Conservation (phyloP, 2,888 invertebrate genomes). For the Ctena decussata region DNA sequence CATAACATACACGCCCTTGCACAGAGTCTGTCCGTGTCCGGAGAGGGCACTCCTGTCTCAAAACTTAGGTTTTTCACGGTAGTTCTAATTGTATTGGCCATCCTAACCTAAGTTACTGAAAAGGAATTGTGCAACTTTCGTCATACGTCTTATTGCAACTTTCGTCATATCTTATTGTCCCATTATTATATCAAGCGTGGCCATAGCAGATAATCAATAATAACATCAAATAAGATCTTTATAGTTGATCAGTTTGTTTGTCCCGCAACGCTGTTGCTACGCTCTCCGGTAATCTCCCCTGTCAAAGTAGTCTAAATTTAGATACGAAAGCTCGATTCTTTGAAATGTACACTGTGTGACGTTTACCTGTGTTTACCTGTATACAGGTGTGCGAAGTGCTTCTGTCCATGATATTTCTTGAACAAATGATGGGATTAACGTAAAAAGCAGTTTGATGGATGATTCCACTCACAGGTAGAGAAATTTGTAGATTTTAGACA, state of each 20-base stretch:
- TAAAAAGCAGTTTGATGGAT: neutral
- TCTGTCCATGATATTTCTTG: neutral
- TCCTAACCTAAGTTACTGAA: no score
- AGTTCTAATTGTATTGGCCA: no score
- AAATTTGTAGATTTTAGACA: neutral
- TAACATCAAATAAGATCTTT: neutral
- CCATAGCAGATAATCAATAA: neutral
- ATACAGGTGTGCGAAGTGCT: constrained; percentile 5
- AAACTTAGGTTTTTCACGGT: no score
- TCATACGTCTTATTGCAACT: no score
- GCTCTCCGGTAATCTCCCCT: constrained; percentile 39
- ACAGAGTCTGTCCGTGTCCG: no score
- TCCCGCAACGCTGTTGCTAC: constrained; percentile 47
- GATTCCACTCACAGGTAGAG: neutral
- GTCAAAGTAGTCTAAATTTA: neutral
- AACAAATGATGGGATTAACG: neutral
- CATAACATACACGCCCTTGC: no score
- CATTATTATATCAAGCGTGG: neutral
- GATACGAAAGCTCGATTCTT: neutral
- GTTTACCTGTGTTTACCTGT: neutral
- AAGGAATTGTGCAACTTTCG: no score
- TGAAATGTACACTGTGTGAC: neutral
- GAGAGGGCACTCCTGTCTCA: no score
- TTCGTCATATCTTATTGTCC: no score
- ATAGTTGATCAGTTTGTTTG: constrained; percentile 33